Percentiles rank a stretch among this genome's conserved stretches.
Evolutionary conservation across 2,797 vertebrate genomes (phyloP).

Genomic region (Pogonophryne albipinna): DNA sequence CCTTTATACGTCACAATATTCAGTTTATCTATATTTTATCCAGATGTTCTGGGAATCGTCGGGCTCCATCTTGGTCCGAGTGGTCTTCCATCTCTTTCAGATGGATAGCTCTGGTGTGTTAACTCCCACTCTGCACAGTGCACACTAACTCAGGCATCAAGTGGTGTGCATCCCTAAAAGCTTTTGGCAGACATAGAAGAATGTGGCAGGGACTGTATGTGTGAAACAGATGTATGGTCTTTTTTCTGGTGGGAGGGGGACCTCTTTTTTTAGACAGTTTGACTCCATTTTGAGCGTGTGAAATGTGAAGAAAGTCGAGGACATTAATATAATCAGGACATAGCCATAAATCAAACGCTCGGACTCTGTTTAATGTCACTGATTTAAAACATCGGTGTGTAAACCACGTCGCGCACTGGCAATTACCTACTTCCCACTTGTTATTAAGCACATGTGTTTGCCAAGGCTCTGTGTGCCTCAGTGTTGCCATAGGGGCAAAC

Average conservation of each 20-base stretch:
- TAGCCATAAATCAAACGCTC: constrained; percentile 70
- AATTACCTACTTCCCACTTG: constrained; percentile 74
- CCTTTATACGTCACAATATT: constrained; percentile 1
- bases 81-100: constrained; percentile 48
- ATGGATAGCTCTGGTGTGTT: constrained; percentile 42
- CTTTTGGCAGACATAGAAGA: constrained; percentile 73
- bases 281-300: constrained; percentile 60
- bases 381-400: constrained; percentile 73
- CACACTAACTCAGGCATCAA: constrained; percentile 66
- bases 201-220: constrained; percentile 75
- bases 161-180: constrained; percentile 74
- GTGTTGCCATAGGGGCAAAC: constrained; percentile 56
- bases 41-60: constrained; percentile 29
- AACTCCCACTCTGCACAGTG: constrained; percentile 54
- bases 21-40: constrained; percentile 14
- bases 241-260: constrained; percentile 11
- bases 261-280: constrained; percentile 13
- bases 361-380: constrained; percentile 66
- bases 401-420: constrained; percentile 71
- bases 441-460: constrained; percentile 71
- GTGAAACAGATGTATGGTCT: constrained; percentile 73
- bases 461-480: constrained; percentile 48
- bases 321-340: constrained; percentile 68
- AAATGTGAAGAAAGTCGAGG: constrained; percentile 52
- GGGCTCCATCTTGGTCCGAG: constrained; percentile 17